A percentile compares a stretch with the other conserved stretches of the same genome.
Evolutionary conservation across 2,888 invertebrate genomes (phyloP).

Genomic region (Cactoblastis cactorum): DNA sequence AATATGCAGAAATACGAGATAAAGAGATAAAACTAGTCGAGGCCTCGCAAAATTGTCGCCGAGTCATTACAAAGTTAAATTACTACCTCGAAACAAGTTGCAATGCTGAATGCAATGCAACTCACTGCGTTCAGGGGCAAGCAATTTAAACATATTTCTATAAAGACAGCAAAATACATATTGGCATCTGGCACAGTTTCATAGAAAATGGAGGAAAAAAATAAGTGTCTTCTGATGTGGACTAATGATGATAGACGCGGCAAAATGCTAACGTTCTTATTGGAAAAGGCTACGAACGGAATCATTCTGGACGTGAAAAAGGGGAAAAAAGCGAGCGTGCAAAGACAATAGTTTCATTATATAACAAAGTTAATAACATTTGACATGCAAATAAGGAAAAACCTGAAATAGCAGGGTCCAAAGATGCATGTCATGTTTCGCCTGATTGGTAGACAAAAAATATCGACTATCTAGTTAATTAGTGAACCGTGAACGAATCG

Average conservation of each 20-base stretch:
- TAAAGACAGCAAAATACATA: too few relatives aligned
- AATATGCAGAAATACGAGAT: constrained; percentile 3
- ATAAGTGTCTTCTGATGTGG: too few relatives aligned
- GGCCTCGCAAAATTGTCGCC: constrained; percentile 8
- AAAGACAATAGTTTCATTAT: neutral
- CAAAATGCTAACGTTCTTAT: too few relatives aligned
- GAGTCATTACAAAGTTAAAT: constrained; percentile 2
- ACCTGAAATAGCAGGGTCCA: neutral
- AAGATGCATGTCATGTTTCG: neutral
- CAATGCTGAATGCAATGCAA: neutral
- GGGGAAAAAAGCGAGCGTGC: too few relatives aligned
- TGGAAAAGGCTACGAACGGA: too few relatives aligned
- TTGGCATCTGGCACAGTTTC: too few relatives aligned
- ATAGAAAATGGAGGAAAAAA: too few relatives aligned
- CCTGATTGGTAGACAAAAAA: neutral
- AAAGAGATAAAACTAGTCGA: constrained; percentile 8
- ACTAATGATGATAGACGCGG: too few relatives aligned
- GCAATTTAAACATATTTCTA: neutral
- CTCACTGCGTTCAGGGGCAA: neutral
- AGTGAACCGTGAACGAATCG: constrained; percentile 2
- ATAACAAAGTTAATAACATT: neutral
- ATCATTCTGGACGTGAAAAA: too few relatives aligned
- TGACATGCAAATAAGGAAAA: neutral
- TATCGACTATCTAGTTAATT: neutral
- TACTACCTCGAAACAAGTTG: neutral